These are phyloP conservation scores for Urocyon cinereoargenteus DNA, from an alignment of 2,797 vertebrate species.

Conservation along the genomic window DNA sequence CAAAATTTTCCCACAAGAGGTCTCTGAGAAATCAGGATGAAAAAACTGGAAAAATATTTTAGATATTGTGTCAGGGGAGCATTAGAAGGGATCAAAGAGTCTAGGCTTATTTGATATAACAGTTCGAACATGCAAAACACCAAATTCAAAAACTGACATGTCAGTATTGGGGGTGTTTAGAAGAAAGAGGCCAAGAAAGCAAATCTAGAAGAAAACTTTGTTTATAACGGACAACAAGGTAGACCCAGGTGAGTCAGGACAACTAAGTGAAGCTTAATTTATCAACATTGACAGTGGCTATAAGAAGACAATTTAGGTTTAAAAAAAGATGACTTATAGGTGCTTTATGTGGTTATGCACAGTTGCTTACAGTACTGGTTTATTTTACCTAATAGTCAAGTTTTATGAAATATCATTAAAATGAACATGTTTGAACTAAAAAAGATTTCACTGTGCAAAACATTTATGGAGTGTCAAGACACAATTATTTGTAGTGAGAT, in stretches of 20 bases:
- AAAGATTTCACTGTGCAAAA: constrained; percentile 67
- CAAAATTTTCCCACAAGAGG: neutral
- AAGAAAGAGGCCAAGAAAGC: neutral
- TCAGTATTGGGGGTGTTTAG: neutral
- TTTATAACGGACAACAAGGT: neutral
- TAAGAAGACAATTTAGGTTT: neutral
- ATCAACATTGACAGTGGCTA: neutral
- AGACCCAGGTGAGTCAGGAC: neutral
- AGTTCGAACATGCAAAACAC: neutral
- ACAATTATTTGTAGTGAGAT: constrained; percentile 77
- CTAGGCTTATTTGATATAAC: neutral
- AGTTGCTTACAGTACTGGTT: neutral
- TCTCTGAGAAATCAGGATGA: constrained; percentile 29
- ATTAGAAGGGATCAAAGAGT: neutral
- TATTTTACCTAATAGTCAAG: constrained; percentile 48
- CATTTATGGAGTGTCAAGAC: constrained; percentile 41
- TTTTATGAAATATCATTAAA: constrained; percentile 45
- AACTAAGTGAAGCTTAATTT: neutral
- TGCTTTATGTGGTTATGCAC: neutral
- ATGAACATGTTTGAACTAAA: constrained; percentile 38
- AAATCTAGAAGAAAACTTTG: neutral
- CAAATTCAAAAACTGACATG: neutral
- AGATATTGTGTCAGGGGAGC: neutral
- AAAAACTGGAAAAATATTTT: neutral
- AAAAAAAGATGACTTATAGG: neutral